Percentiles rank a stretch among this genome's conserved stretches.
Conservation (phyloP, 2,113 vertebrate species). For the Scomber scombrus region DNA sequence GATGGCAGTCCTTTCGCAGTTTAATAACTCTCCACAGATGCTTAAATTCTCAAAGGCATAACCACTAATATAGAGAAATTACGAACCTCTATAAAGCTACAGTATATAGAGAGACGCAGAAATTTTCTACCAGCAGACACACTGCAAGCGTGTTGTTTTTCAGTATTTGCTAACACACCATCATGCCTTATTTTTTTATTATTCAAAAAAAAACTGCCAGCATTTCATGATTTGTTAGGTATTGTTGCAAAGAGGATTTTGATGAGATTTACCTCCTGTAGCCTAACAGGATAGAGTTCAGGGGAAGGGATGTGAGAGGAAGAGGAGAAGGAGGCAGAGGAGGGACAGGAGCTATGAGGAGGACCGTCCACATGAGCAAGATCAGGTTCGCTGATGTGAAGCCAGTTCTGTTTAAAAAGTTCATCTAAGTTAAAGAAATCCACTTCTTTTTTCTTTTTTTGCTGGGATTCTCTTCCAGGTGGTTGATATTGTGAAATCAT, state of each 20-base stretch:
- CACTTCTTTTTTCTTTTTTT: neutral
- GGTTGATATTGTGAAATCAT: neutral
- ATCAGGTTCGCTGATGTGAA: conserved; percentile 90
- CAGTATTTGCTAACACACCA: conserved; percentile 24
- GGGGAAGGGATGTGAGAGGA: conserved; percentile 82
- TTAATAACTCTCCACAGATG: neutral
- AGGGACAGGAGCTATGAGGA: conserved; percentile 80
- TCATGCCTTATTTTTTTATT: conserved; percentile 20
- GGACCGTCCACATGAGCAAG: conserved; percentile 82
- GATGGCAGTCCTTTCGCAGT: neutral
- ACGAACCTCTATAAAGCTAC: neutral
- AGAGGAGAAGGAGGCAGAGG: conserved; percentile 77
- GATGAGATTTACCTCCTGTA: conserved; percentile 90
- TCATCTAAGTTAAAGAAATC: conserved; percentile 48
- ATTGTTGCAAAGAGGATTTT: neutral
- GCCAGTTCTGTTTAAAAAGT: conserved; percentile 88
- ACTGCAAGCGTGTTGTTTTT: conserved; percentile 38
- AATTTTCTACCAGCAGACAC: conserved; percentile 18
- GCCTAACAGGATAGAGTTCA: conserved; percentile 83
- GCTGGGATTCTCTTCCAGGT: conserved; percentile 19
- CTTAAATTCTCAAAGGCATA: neutral
- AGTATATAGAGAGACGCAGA: neutral
- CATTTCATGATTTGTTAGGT: conserved; percentile 23
- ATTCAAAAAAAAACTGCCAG: neutral
- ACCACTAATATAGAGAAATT: neutral